Base-by-base conservation (phyloP, 1,140 invertebrate species). In the Aethina tumida region DNA sequence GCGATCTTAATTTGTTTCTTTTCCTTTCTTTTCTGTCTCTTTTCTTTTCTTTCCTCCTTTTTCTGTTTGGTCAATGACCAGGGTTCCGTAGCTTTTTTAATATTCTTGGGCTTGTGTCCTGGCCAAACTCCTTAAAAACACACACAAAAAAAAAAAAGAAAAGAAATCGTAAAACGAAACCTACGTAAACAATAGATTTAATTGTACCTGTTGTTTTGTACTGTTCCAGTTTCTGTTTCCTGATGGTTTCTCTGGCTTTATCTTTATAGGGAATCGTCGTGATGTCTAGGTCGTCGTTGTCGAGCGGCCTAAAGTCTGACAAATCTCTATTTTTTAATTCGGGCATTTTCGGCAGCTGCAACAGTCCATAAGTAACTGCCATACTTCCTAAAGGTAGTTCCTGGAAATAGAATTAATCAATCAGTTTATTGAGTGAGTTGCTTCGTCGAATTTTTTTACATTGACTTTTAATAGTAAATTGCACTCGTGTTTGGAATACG, bases 401-500 rank as follows among this genome's bases (percentile, higher is more conserved):
- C 71, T 59, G 41, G 0, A 47, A 47, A 46, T n/a, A n/a, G 19
- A 15, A 33, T 17, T 31, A 41, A 41, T 7, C 15, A 16, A 13
- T n/a, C n/a, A n/a, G 5, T 1, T 2, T 18, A 15, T 37, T 14
- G 9, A 15, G 22, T 8, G 12, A 24, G 12, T 24, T 18, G 12
- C 14, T 10, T 24, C 9, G n/a, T 8, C 25, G 57, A 49, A 43
- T 13, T 26, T 33, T 41, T 28, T 20, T 49, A 58, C 74, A 65
- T 95, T 94, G 3, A 92, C 60, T 53, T 79, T 70, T 29, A 98
- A 73, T 40, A 99, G 79, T 25, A 96, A 69, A 55, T 77, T 84
- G 56, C 93, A 97, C 62, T 98, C 95, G 63, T 99, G 93, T 66
- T 97, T 98, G 4, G 74, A 78, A 64, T 99, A 99, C 0, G 88